Percentiles rank a stretch among this genome's conserved stretches.
phyloP scores from a whole-genome alignment of 2,888 invertebrate genomes.

The Lasioglossum figueresi region DNA sequence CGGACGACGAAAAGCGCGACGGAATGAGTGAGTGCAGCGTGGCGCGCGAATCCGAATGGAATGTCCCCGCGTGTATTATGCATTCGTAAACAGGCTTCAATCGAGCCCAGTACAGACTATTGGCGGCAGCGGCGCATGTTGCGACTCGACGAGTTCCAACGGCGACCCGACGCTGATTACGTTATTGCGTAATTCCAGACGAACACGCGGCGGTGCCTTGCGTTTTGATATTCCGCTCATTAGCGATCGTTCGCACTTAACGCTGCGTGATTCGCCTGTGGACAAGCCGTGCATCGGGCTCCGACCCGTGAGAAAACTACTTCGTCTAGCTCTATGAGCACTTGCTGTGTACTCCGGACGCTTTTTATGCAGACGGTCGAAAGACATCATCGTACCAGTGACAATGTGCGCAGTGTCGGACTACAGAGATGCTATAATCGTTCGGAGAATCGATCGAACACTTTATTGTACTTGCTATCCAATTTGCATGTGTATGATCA shows the following conservation, averaged over 20 bases:
- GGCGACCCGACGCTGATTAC: constrained; percentile 62
- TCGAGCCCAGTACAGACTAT: constrained; percentile 46
- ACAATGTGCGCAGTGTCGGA: background rate
- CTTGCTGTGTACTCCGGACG: background rate
- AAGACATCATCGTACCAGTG: background rate
- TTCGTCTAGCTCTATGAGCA: background rate
- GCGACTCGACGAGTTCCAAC: constrained; percentile 13
- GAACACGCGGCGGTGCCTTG: constrained; percentile 35
- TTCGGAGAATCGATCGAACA: background rate
- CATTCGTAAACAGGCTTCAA: constrained; percentile 74
- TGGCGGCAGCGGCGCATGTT: constrained; percentile 55
- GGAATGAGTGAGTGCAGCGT: constrained; percentile 67
- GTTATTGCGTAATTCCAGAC: constrained; percentile 71
- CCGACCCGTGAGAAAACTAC: constrained; percentile 54
- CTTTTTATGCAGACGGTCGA: background rate
- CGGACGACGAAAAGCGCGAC: constrained; percentile 72
- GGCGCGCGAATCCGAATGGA: constrained; percentile 68
- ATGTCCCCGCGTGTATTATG: constrained; percentile 75
- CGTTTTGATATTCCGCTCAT: constrained; percentile 59
- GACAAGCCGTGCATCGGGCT: background rate
- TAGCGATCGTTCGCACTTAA: constrained; percentile 53
- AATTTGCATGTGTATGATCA: background rate
- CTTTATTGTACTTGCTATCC: background rate
- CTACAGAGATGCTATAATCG: background rate
- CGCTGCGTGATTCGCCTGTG: constrained; percentile 46